phyloP scores from a whole-genome alignment of 92 coral and sea anemone genomes.

The Umimayanthus chanpuru region DNA sequence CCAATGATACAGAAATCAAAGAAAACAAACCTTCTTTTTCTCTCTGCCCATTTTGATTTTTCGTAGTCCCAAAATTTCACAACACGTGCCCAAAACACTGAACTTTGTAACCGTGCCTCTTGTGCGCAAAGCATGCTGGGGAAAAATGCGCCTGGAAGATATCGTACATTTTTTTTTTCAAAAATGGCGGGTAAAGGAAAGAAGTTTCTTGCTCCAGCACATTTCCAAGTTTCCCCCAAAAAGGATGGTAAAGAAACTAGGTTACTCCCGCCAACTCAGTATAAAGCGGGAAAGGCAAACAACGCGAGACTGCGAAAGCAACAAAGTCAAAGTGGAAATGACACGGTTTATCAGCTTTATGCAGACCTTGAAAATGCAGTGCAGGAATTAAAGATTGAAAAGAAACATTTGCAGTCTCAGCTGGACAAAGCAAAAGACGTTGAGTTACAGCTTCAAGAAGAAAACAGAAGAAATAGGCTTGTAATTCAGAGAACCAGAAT shows the following conservation, averaged over 20 bases:
- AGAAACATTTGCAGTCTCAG: conserved; percentile 51
- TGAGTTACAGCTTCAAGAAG: conserved; percentile 55
- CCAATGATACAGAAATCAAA: neutral
- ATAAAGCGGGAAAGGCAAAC: conserved; percentile 53
- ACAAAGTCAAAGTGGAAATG: neutral
- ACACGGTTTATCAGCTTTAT: neutral
- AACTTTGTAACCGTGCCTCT: conserved; percentile 45
- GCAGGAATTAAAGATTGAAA: conserved; percentile 61
- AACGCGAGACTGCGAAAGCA: conserved; percentile 23
- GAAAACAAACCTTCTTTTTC: conserved; percentile 75
- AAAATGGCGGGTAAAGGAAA: conserved; percentile 87
- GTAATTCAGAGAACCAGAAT: conserved; percentile 62
- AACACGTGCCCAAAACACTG: conserved; percentile 59
- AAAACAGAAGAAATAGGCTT: conserved; percentile 56
- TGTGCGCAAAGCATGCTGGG: conserved; percentile 61
- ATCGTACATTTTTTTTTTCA: conserved; percentile 17
- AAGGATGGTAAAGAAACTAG: conserved; percentile 50
- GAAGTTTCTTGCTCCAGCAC: conserved; percentile 90
- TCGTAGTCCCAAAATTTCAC: neutral
- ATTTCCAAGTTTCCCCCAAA: conserved; percentile 71
- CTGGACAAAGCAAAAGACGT: conserved; percentile 54
- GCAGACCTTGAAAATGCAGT: conserved; percentile 49
- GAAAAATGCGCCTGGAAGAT: conserved; percentile 53
- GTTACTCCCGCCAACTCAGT: conserved; percentile 82
- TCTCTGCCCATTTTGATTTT: conserved; percentile 67